Conservation (phyloP, 2,888 invertebrate species). For the Aproaerema taeniolella region DNA sequence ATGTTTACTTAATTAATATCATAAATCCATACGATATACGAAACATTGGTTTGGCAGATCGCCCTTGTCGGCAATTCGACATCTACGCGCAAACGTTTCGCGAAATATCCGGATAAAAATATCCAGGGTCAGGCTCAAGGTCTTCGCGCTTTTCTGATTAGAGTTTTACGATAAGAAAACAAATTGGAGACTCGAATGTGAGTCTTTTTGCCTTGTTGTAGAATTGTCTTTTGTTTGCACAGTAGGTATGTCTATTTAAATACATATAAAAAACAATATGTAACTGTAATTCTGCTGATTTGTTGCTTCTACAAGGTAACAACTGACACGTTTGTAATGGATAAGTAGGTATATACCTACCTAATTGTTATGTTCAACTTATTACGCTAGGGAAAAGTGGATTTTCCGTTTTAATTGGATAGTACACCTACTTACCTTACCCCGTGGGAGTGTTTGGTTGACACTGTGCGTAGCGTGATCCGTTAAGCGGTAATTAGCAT, state of each 20-base stretch:
- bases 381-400: too few species aligned
- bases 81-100: slow-evolving; percentile 53
- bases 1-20: background rate
- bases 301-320: slow-evolving; percentile 59
- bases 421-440: too few species aligned
- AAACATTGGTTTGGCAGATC: slow-evolving; percentile 39
- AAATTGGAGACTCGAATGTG: slow-evolving; percentile 35
- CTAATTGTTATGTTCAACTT: too few species aligned
- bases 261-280: slow-evolving; percentile 53
- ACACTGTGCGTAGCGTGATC: too few species aligned
- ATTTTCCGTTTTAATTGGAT: too few species aligned
- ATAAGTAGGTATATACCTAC: too few species aligned
- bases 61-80: slow-evolving; percentile 40
- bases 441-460: too few species aligned
- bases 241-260: slow-evolving; percentile 21
- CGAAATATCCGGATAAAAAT: slow-evolving; percentile 74
- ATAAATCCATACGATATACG: too few species aligned
- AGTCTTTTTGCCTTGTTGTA: slow-evolving; percentile 34
- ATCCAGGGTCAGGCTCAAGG: slow-evolving; percentile 75
- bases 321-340: too few species aligned
- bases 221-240: slow-evolving; percentile 35
- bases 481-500: too few species aligned
- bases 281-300: slow-evolving; percentile 64
- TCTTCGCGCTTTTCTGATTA: slow-evolving; percentile 70
- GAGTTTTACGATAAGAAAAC: slow-evolving; percentile 56